A percentile compares a stretch with the other conserved stretches of the same genome.
Evolutionary conservation across 2,113 vertebrate genomes (phyloP).

Genomic region (Suricata suricatta): DNA sequence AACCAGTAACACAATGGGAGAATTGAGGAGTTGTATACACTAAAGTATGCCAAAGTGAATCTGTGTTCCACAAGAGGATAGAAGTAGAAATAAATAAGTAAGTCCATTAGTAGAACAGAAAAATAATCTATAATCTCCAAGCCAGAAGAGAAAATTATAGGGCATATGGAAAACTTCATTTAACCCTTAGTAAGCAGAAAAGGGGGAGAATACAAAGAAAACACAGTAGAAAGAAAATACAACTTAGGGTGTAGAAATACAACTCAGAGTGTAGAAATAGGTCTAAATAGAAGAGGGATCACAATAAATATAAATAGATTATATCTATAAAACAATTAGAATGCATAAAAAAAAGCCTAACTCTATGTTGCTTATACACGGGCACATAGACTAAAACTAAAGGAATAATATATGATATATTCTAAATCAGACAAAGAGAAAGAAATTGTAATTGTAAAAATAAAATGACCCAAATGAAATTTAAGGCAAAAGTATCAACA

Average conservation of each 20-base stretch:
- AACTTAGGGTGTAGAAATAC: neutral
- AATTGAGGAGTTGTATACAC: neutral
- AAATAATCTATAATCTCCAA: neutral
- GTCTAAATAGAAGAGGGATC: constrained; percentile 4
- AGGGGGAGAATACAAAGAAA: neutral
- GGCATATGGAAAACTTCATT: neutral
- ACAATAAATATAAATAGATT: neutral
- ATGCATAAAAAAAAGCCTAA: neutral
- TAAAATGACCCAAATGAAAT: neutral
- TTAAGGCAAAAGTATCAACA: neutral
- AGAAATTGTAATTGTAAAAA: neutral
- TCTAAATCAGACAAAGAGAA: neutral
- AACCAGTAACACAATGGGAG: neutral
- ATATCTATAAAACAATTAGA: neutral
- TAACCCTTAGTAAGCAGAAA: neutral
- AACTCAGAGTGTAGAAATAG: neutral
- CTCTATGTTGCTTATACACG: neutral
- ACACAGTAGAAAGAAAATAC: neutral
- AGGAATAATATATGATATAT: neutral
- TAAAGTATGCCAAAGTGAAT: neutral
- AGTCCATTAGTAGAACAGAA: neutral
- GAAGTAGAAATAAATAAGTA: neutral
- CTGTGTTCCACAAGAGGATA: neutral
- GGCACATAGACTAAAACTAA: constrained; percentile 35
- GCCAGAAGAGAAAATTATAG: constrained; percentile 3